Percentiles rank a stretch among this genome's conserved stretches.
Evolutionary conservation across 1,140 invertebrate genomes (phyloP).

Genomic region (Achroia grisella): DNA sequence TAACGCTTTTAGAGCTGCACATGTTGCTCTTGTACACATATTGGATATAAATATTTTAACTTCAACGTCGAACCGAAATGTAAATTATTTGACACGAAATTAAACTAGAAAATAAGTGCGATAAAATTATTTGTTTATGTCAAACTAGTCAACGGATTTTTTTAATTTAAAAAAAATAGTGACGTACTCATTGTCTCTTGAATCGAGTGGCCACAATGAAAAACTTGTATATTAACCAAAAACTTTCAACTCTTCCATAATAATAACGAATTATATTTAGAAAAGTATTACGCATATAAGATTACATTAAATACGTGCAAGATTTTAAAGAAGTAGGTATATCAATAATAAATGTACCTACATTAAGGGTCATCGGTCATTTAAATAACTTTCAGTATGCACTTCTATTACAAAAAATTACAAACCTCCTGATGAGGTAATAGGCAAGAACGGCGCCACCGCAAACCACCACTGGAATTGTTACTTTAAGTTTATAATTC

Average conservation of each 20-base stretch:
- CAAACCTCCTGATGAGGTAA: conserved; percentile 71
- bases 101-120: neutral
- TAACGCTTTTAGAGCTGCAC: conserved; percentile 64
- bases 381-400: too few species aligned
- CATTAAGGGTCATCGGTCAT: too few species aligned
- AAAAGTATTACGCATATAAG: too few species aligned
- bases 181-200: conserved; percentile 33
- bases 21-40: conserved; percentile 68
- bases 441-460: conserved; percentile 65
- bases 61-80: too few species aligned
- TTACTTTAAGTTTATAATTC: conserved; percentile 70
- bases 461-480: conserved; percentile 66
- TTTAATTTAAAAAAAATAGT: conserved; percentile 29
- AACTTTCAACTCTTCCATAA: neutral
- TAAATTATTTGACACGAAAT: conserved; percentile 8
- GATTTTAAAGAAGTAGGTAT: too few species aligned
- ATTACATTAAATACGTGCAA: neutral
- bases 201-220: conserved; percentile 20
- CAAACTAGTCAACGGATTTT: conserved; percentile 3
- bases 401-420: conserved; percentile 24
- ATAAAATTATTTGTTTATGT: conserved; percentile 4
- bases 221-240: conserved; percentile 19
- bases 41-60: conserved; percentile 18
- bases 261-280: too few species aligned
- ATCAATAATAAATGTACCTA: too few species aligned